Base-by-base conservation (phyloP, 2,113 vertebrate genomes). In the Urocitellus parryii region DNA sequence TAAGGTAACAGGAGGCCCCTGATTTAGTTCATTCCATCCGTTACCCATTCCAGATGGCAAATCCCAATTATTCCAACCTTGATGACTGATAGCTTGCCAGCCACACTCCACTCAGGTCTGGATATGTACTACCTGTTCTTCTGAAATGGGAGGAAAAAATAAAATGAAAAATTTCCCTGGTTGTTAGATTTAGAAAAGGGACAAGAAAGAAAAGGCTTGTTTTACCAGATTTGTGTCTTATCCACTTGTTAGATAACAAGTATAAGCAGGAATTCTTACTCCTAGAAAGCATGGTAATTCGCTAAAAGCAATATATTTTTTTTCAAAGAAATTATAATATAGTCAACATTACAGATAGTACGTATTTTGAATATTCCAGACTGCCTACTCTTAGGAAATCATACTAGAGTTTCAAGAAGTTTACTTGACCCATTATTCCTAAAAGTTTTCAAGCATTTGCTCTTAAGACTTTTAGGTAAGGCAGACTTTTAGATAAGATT, bases 191-290 rank as follows among this genome's bases (percentile, higher is more conserved):
- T 88, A 67, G 51, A 85, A 85, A 56, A 56, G 53, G 80, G 56
- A 12, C 45, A 84, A 81, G 70, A 80, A 80, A 84, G 16, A 16
- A 45, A 73, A 88, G 58, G 9, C 14, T 34, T 73, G 29, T 73
- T 92, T 91, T 56, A 83, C 48, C 45, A 93, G 65, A 93, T 89
- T 94, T 86, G n/a, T 92, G 25, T 77, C 74, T 91, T 13, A 82
- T 8, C 22, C 29, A 65, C 67, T 91, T 91, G 34, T 48, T 34
- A 89, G 20, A 78, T 29, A 53, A 96, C 37, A 95, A 88, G 18
- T 84, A 80, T 5, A 93, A 86, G 51, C 42, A 94, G 51, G n/a
- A 93, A 76, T 39, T 79, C 42, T 95, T 63, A 18, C 63, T 82
- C 32, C n/a, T 81, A 39, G 56, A 95, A 93, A 90, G 63, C 29